Base-by-base conservation (phyloP, 2,888 invertebrate genomes). In the Hirtodrosophila cameraria region DNA sequence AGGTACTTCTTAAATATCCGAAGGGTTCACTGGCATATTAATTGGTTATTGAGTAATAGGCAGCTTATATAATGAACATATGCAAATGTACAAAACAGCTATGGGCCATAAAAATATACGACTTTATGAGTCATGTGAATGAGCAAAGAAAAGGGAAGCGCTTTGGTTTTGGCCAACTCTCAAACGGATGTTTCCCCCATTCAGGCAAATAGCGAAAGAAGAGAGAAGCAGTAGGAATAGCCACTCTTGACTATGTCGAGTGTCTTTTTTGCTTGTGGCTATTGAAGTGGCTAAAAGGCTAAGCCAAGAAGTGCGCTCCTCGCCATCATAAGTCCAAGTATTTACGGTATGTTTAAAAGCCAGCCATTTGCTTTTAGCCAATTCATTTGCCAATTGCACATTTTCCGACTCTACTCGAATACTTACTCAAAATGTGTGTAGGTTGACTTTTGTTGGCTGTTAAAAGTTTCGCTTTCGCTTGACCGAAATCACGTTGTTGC, bases 181-280 rank as follows among this genome's bases (percentile, higher is more conserved):
- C 31, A 33, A 54, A 36, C 23, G 49, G 38, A 33, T 16, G 49
- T 49, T 1, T 35, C 31, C 31, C 15, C 23, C 8, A 6, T 8
- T 23, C 28, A 20, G 20, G 42, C 57, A 65, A 65, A 65, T 49
- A 16, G 20, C 15, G 36, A 33, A 16, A 68, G 3, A 9, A 28
- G 3, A 2, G 28, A 1, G 1, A n/a, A 8, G 20, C 5, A 20
- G 2, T 12, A 16, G 15, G n/a, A 15, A 8, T 12, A 13, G 30
- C 25, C 33, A 9, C 38, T 55, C 33, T 66, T 67, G 13, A 43
- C 63, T 42, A 23, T 46, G 67, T 30, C 35, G 42, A 49, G 55
- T 69, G 75, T 75, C 70, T 75, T 75, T 68, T 30, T 50, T 18
- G 60, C 50, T 68, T 62, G 75, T 70, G 70, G 69, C 69, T 54